phyloP scores from a whole-genome alignment of 2,113 vertebrate genomes.

The Cheilinus undulatus region DNA sequence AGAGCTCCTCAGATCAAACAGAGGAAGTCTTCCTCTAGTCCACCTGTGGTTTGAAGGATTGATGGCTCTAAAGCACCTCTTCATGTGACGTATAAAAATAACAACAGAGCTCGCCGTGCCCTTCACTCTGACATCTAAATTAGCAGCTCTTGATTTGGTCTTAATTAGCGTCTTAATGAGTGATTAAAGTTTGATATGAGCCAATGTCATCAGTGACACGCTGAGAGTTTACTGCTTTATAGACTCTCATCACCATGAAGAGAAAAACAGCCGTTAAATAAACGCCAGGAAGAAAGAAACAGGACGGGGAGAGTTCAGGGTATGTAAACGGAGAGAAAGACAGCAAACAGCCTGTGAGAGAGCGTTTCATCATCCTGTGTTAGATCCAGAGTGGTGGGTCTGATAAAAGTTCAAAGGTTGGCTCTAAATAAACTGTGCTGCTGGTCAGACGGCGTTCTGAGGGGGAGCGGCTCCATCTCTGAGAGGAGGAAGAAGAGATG shows the following conservation, averaged over 20 bases:
- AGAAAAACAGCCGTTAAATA: constrained; percentile 29
- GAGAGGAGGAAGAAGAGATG: constrained; percentile 10
- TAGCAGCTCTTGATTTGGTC: constrained; percentile 35
- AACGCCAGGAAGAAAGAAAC: background rate
- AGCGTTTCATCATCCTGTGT: background rate
- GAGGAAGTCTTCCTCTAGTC: too few species aligned
- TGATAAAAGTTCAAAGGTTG: background rate
- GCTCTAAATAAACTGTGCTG: background rate
- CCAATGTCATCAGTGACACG: constrained; percentile 44
- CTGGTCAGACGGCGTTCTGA: background rate
- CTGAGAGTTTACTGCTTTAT: constrained; percentile 42
- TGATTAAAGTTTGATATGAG: constrained; percentile 42
- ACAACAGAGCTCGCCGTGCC: background rate
- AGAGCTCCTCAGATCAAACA: too few species aligned
- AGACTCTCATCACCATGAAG: constrained; percentile 54
- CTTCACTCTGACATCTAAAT: constrained; percentile 56
- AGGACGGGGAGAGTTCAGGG: too few species aligned
- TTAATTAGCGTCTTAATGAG: constrained; percentile 60
- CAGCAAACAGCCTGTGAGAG: too few species aligned
- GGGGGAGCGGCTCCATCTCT: constrained; percentile 52
- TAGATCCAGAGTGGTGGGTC: background rate
- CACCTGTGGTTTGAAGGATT: background rate
- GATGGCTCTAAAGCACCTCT: constrained; percentile 3
- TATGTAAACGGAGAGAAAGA: background rate
- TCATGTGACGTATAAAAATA: constrained; percentile 3